Conservation (phyloP, 1,140 invertebrate species). For the Caenorhabditis brenneri region DNA sequence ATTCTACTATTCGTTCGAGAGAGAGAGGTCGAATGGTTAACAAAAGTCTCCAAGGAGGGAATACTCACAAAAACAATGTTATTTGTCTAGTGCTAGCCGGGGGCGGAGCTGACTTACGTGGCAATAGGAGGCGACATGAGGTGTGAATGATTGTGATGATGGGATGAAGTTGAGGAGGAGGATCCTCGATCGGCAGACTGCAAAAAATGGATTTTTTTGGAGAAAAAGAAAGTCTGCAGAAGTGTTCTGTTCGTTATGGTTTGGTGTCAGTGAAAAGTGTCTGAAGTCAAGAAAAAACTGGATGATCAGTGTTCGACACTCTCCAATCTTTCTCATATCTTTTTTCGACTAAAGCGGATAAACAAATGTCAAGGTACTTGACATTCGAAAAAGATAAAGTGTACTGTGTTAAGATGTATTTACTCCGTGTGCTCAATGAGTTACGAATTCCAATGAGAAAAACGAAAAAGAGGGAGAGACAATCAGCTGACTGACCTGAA, state of each 20-base stretch:
- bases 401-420: constrained; percentile 43
- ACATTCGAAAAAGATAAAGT: constrained; percentile 10
- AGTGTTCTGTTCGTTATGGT: background rate
- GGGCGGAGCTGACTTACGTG: constrained; percentile 21
- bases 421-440: constrained; percentile 16
- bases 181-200: constrained; percentile 37
- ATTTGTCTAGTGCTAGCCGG: background rate
- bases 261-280: background rate
- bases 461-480: background rate
- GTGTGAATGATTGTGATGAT: constrained; percentile 38
- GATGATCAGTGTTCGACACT: constrained; percentile 32
- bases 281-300: background rate
- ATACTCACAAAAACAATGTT: background rate
- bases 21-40: background rate
- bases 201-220: background rate
- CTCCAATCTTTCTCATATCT: background rate
- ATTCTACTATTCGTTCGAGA: constrained; percentile 31
- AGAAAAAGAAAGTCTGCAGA: background rate
- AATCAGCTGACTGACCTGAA: constrained; percentile 47
- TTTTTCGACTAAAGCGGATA: constrained; percentile 15
- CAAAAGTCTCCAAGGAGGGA: background rate
- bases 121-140: constrained; percentile 35
- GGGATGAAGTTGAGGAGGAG: constrained; percentile 19
- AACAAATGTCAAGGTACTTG: constrained; percentile 47
- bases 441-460: constrained; percentile 12